Evolutionary conservation across 2,113 vertebrate species (phyloP).

Genomic region (Acrocephalus arundinaceus): DNA sequence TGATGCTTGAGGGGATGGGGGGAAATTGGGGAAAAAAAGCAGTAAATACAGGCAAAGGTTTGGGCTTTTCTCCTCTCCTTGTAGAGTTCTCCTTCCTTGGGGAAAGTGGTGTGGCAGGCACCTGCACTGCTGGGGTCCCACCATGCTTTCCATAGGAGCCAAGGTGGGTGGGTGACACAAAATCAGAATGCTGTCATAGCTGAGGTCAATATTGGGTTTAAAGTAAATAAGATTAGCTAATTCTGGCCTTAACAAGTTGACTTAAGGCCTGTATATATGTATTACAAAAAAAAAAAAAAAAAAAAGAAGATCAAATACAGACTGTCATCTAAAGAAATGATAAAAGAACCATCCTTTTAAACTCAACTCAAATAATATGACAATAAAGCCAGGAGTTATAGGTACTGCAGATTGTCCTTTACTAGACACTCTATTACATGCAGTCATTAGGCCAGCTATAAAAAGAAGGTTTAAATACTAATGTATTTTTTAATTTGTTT

Average conservation of each 20-base stretch:
- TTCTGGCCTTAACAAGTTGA: background rate
- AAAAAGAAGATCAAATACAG: background rate
- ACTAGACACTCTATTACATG: conserved; percentile 61
- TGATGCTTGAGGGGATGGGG: background rate
- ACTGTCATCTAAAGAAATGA: conserved; percentile 60
- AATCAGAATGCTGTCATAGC: background rate
- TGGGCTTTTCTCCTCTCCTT: background rate
- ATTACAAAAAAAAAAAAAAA: background rate
- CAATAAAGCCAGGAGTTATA: conserved; percentile 59
- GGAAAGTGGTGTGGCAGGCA: background rate
- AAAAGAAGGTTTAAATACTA: conserved; percentile 81
- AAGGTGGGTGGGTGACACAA: background rate
- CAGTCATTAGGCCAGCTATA: conserved; percentile 72
- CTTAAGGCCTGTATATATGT: background rate
- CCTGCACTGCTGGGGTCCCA: accelerated
- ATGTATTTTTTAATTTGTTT: conserved; percentile 86
- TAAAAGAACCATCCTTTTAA: conserved; percentile 62
- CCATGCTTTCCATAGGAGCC: accelerated
- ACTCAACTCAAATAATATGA: conserved; percentile 68
- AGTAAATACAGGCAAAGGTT: accelerated
- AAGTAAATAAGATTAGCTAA: background rate
- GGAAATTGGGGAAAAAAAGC: background rate
- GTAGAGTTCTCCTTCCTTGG: background rate
- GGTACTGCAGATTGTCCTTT: conserved; percentile 67
- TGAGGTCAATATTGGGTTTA: background rate